These are phyloP conservation scores for Myodes glareolus DNA, from an alignment of 2,113 vertebrate species.

Conservation along the genomic window DNA sequence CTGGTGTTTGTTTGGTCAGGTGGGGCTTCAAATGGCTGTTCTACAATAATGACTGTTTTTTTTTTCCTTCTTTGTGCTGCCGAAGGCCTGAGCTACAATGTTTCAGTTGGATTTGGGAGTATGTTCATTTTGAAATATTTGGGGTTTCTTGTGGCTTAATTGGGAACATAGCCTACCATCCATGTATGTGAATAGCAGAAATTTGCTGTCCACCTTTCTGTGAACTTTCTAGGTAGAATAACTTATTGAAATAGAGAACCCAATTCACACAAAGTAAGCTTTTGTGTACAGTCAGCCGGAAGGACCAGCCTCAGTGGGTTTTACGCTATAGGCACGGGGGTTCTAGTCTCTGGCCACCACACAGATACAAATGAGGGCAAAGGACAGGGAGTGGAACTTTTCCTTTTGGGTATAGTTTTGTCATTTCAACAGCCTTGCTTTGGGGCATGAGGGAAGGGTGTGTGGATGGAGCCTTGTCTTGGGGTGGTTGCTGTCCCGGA, in stretches of 20 bases:
- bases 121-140: conserved; percentile 89
- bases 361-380: not conserved
- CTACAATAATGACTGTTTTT: conserved; percentile 86
- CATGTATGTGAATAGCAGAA: conserved; percentile 82
- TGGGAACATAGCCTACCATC: conserved; percentile 67
- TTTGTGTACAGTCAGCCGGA: conserved; percentile 59
- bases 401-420: not conserved
- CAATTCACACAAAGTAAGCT: conserved; percentile 64
- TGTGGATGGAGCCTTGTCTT: not conserved
- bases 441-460: not conserved
- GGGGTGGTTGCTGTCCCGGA: not conserved
- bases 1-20: conserved; percentile 52
- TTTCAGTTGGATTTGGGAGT: conserved; percentile 98
- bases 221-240: conserved; percentile 63
- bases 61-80: conserved; percentile 88
- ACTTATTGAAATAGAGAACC: conserved; percentile 74
- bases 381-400: not conserved
- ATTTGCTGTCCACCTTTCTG: conserved; percentile 71
- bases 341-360: not conserved
- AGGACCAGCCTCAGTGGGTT: conserved; percentile 39
- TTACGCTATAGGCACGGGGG: not conserved
- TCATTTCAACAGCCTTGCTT: not conserved
- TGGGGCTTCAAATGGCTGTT: conserved; percentile 69
- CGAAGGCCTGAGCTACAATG: conserved; percentile 97
- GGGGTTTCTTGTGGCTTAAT: conserved; percentile 77